Evolutionary conservation across 2,797 vertebrate genomes (phyloP).

Genomic region (Hoplostethus mediterraneus): DNA sequence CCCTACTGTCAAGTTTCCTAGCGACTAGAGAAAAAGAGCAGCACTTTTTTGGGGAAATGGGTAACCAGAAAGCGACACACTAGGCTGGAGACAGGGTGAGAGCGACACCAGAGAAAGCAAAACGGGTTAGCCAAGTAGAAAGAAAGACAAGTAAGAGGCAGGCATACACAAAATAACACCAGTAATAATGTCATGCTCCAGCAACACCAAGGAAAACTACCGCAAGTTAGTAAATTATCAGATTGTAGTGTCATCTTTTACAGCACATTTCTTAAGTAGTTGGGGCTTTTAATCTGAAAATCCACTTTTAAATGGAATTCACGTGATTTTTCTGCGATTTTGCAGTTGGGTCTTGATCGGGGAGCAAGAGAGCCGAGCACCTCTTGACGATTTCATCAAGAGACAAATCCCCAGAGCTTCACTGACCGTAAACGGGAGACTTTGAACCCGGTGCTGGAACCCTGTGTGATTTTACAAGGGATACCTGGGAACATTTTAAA

Average conservation of each 20-base stretch:
- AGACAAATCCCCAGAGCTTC: conserved; percentile 7
- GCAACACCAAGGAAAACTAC: neutral
- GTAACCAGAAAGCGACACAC: conserved; percentile 40
- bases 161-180: conserved; percentile 48
- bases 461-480: neutral
- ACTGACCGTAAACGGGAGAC: neutral
- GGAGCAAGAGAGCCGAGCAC: neutral
- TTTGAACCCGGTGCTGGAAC: neutral
- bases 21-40: conserved; percentile 46
- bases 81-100: conserved; percentile 47
- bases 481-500: neutral
- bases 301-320: too few species aligned
- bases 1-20: conserved; percentile 40
- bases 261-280: neutral
- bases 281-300: neutral
- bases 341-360: neutral
- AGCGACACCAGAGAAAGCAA: conserved; percentile 63
- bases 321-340: neutral
- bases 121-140: conserved; percentile 73
- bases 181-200: neutral
- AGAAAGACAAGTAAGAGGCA: conserved; percentile 48
- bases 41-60: conserved; percentile 34
- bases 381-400: neutral
- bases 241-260: neutral
- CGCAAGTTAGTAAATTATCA: neutral